A percentile compares a stretch with the other conserved stretches of the same genome.
phyloP scores from a whole-genome alignment of 1,140 invertebrate species.

The Wasmannia auropunctata region DNA sequence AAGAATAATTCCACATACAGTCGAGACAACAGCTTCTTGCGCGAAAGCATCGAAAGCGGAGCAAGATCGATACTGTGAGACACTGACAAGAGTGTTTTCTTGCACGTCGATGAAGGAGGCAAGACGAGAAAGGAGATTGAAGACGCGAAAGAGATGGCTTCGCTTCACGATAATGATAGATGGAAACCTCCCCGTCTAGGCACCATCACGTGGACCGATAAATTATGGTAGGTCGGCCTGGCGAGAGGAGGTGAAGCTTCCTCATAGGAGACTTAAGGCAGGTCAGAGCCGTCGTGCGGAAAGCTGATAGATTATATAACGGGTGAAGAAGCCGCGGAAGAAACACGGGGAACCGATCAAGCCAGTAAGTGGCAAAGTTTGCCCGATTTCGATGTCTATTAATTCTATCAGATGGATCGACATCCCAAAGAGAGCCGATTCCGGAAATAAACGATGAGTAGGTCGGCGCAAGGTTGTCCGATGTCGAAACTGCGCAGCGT shows the following conservation, averaged over 20 bases:
- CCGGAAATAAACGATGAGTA: constrained; percentile 44
- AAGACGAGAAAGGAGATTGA: constrained; percentile 55
- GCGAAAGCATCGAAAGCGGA: constrained; percentile 55
- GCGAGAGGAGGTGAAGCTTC: constrained; percentile 57
- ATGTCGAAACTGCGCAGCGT: constrained; percentile 63
- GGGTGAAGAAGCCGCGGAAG: constrained; percentile 51
- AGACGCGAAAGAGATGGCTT: constrained; percentile 62
- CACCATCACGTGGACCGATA: constrained; percentile 67
- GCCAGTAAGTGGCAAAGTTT: constrained; percentile 55
- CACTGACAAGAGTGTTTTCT: constrained; percentile 64
- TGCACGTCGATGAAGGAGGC: constrained; percentile 56
- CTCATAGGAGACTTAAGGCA: constrained; percentile 52
- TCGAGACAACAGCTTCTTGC: constrained; percentile 45
- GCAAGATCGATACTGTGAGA: constrained; percentile 65
- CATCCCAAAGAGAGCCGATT: constrained; percentile 27
- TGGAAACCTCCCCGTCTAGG: constrained; percentile 62
- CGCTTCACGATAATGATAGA: constrained; percentile 71
- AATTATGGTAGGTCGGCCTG: constrained; percentile 66
- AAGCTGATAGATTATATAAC: constrained; percentile 59
- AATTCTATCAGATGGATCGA: constrained; percentile 55
- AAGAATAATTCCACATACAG: constrained; percentile 46
- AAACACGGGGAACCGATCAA: constrained; percentile 55
- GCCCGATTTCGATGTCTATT: constrained; percentile 58
- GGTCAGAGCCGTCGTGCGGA: constrained; percentile 53
- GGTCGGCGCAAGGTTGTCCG: constrained; percentile 47